Conservation (phyloP, 2,888 invertebrate genomes). For the Drosophila meridionalis region DNA sequence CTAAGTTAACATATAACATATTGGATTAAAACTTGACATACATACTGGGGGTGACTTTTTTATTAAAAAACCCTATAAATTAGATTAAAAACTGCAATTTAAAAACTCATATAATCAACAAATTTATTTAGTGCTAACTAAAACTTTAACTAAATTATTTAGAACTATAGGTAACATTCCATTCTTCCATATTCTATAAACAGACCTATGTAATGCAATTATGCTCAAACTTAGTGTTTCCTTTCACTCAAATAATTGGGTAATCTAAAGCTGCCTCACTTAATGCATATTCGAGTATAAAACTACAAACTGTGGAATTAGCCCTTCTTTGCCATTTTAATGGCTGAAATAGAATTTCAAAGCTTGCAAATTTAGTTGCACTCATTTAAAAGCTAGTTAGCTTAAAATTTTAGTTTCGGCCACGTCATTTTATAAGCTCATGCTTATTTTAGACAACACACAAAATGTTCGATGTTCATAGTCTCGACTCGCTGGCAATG, state of each 20-base stretch:
- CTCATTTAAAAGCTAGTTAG: constrained; percentile 4
- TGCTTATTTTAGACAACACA: constrained; percentile 15
- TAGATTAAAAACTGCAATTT: no score
- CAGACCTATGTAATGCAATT: background rate
- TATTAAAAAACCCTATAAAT: no score
- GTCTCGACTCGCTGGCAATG: constrained; percentile 44
- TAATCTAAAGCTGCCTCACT: background rate
- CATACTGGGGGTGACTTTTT: no score
- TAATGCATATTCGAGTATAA: background rate
- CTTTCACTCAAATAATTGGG: background rate
- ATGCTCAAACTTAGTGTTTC: background rate
- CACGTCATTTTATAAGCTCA: constrained; percentile 15
- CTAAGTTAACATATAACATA: no score
- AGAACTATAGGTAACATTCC: no score
- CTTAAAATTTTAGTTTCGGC: constrained; percentile 19
- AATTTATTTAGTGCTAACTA: no score
- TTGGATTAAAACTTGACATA: no score
- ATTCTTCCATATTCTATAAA: no score
- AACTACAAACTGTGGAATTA: background rate
- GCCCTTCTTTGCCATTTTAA: background rate
- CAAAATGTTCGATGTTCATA: constrained; percentile 35
- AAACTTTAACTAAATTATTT: no score
- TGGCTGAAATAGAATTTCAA: constrained; percentile 1
- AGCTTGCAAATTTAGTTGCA: background rate
- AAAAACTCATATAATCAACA: no score